Percentiles rank a stretch among this genome's conserved stretches.
phyloP scores from a whole-genome alignment of 2,797 vertebrate species.

The Phalloptychus januarius region DNA sequence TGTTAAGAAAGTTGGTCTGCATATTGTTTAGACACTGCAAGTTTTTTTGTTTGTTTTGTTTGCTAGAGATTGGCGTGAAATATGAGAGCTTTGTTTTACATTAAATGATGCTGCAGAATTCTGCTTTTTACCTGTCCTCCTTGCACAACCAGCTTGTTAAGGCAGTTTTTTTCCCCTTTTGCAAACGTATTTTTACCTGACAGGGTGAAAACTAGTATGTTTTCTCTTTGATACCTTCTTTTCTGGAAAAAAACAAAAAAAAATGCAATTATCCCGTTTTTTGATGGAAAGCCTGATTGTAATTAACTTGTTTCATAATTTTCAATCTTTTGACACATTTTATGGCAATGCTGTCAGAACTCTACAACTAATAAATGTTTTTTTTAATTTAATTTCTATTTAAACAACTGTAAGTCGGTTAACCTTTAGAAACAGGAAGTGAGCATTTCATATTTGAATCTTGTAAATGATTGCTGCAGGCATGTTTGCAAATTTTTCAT shows the following conservation, averaged over 20 bases:
- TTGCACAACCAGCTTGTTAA: background rate
- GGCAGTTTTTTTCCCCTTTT: background rate
- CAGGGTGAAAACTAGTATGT: background rate
- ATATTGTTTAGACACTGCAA: background rate
- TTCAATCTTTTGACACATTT: background rate
- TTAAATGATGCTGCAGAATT: background rate
- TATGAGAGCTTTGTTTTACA: background rate
- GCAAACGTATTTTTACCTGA: no score
- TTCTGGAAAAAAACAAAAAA: background rate
- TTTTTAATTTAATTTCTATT: background rate
- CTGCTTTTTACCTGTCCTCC: background rate
- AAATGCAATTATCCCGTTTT: no score
- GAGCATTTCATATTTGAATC: background rate
- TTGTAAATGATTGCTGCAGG: background rate
- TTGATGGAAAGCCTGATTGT: no score
- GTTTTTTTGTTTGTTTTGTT: background rate
- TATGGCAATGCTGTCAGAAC: background rate
- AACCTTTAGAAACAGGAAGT: background rate
- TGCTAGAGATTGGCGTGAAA: background rate
- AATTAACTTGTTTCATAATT: background rate
- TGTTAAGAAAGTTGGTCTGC: background rate
- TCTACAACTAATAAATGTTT: background rate
- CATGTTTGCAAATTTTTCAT: background rate
- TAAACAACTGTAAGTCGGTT: background rate
- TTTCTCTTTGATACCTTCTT: background rate